These are phyloP conservation scores for Octonoba sinensis DNA, from an alignment of 2,888 invertebrate species.

Conservation along the genomic window DNA sequence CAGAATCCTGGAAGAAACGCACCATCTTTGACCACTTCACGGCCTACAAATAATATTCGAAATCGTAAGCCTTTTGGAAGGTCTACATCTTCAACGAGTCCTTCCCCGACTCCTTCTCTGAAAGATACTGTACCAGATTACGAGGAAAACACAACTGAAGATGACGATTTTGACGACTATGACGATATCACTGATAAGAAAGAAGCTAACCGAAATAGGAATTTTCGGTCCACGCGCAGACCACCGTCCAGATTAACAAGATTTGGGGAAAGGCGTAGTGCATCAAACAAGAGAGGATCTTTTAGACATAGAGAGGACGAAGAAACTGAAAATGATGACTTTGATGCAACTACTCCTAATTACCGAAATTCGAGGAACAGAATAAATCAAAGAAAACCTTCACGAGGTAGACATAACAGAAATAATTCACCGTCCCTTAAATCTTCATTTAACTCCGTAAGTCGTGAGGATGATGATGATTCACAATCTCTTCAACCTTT, in stretches of 20 bases:
- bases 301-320: slow-evolving; percentile 50
- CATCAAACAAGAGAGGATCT: slow-evolving; percentile 59
- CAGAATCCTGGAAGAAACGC: slow-evolving; percentile 48
- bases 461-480: slow-evolving; percentile 58
- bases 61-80: slow-evolving; percentile 58
- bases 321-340: slow-evolving; percentile 60
- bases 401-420: slow-evolving; percentile 41
- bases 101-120: slow-evolving; percentile 51
- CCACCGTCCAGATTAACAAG: slow-evolving; percentile 43
- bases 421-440: slow-evolving; percentile 53
- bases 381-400: slow-evolving; percentile 45
- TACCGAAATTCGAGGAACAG: slow-evolving; percentile 51
- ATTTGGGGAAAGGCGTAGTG: slow-evolving; percentile 57
- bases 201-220: slow-evolving; percentile 38
- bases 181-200: slow-evolving; percentile 54
- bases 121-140: slow-evolving; percentile 61
- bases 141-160: slow-evolving; percentile 63
- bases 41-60: slow-evolving; percentile 16
- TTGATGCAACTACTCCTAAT: slow-evolving; percentile 58
- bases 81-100: slow-evolving; percentile 23
- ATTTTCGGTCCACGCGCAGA: slow-evolving; percentile 48
- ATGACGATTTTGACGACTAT: slow-evolving; percentile 61
- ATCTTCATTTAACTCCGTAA: slow-evolving; percentile 62
- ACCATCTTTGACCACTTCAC: slow-evolving; percentile 31
- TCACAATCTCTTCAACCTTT: slow-evolving; percentile 50